Evolutionary conservation across 2,888 invertebrate species (phyloP).

Genomic region (Tanytarsus gracilentus): DNA sequence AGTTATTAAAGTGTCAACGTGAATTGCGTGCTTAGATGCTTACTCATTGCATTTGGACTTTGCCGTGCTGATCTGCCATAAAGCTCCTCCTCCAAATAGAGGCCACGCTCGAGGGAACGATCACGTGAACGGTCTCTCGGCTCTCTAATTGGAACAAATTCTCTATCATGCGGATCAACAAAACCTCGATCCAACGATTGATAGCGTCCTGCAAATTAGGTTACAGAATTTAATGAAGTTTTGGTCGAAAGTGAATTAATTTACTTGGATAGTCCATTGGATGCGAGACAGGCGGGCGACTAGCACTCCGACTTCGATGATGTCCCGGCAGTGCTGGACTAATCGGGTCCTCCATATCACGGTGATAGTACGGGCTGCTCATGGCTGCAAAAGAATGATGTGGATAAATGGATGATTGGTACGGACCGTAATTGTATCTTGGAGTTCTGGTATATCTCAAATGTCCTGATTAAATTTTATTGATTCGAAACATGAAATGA

Average conservation of each 20-base stretch:
- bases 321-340: slow-evolving; percentile 78
- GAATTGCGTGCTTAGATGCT: neutral
- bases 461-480: slow-evolving; percentile 22
- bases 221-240: neutral
- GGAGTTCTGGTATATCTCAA: slow-evolving; percentile 25
- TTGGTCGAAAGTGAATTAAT: neutral
- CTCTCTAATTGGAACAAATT: slow-evolving; percentile 77
- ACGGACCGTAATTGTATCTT: slow-evolving; percentile 35
- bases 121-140: slow-evolving; percentile 59
- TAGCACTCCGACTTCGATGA: slow-evolving; percentile 74
- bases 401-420: slow-evolving; percentile 35
- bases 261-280: slow-evolving; percentile 52
- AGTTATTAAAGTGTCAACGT: neutral
- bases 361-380: slow-evolving; percentile 60
- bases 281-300: slow-evolving; percentile 55
- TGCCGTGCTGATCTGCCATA: slow-evolving; percentile 60
- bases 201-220: slow-evolving; percentile 45
- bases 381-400: slow-evolving; percentile 46
- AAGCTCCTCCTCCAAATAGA: slow-evolving; percentile 62
- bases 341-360: slow-evolving; percentile 70
- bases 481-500: neutral
- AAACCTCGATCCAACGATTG: slow-evolving; percentile 64
- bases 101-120: slow-evolving; percentile 57
- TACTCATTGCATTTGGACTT: slow-evolving; percentile 56
- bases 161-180: slow-evolving; percentile 68